Evolutionary conservation across 2,113 vertebrate species (phyloP).

Genomic region (Gopherus evgoodei): DNA sequence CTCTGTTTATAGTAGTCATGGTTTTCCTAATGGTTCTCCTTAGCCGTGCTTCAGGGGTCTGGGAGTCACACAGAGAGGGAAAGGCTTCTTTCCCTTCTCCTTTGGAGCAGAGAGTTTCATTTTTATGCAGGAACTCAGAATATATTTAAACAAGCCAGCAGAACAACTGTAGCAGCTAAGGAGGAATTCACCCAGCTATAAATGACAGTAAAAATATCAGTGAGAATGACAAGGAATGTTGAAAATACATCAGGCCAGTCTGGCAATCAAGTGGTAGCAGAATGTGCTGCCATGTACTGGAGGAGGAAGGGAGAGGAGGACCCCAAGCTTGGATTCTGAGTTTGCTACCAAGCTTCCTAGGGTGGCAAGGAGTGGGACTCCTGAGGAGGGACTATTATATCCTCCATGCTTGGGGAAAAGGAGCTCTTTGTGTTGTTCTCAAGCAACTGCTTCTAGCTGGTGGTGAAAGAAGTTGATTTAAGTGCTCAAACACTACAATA

Average conservation of each 20-base stretch:
- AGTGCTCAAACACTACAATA: not conserved
- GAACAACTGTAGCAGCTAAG: not conserved
- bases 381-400: not conserved
- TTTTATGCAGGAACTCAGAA: not conserved
- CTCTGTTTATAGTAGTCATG: not conserved
- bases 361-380: not conserved
- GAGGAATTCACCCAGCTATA: not conserved
- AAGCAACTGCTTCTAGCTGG: not conserved
- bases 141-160: not conserved
- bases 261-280: not conserved
- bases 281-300: not conserved
- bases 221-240: slow-evolving; percentile 1
- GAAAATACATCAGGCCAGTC: not conserved
- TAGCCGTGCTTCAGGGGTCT: not conserved
- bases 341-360: not conserved
- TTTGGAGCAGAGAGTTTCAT: not conserved
- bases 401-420: not conserved
- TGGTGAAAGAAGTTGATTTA: not conserved
- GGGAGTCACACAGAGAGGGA: not conserved
- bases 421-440: not conserved
- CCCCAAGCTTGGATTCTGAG: not conserved
- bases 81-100: not conserved
- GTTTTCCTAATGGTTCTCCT: not conserved
- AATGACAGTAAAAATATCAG: not conserved
- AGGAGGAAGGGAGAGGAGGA: not conserved